Base-by-base conservation (phyloP, 2,888 invertebrate genomes). In the Hofmannophila pseudospretella region DNA sequence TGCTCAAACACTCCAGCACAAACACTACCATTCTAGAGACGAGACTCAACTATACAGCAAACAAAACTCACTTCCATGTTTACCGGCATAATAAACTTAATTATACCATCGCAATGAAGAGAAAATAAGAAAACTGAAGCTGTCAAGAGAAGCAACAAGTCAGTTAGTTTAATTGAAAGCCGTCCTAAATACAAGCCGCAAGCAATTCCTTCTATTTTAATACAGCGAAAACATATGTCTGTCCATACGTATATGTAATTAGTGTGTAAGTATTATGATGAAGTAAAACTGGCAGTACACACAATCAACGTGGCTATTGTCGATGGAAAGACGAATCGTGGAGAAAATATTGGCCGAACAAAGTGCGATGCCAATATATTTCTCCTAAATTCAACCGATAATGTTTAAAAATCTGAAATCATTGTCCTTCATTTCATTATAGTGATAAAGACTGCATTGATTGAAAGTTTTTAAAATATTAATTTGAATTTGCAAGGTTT, bases 181-280 rank as follows among this genome's bases (percentile, higher is more conserved):
- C 38, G 43, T 34, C 47, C 47, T 46, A 46, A 46, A 49, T 45
- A 42, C 44, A 32, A 27, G 34, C 28, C 26, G 33, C 29, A 37
- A 32, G 39, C 39, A 9, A 46, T 49, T 46, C 39, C 46, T 49
- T 38, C 42, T 34, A 45, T 47, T 47, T 51, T 49, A 49, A 51
- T 49, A 37, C 43, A 43, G 45, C 41, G 41, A 47, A 46, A 51
- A 37, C 43, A n/a, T n/a, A n/a, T n/a, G 27, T 36, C 32, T 35
- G 34, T 38, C 8, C 23, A 20, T 19, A 19, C 34, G 34, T 36
- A 36, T 36, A 41, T 32, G 32, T 39, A 39, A 39, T 32, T 34
- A 19, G 28, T 36, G 34, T 27, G 25, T 19, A 27, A n/a, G 27
- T 35, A 36, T 32, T 38, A 29, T 33, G 9, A 7, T 22, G 4